phyloP scores from a whole-genome alignment of 1,140 invertebrate species.

The Calephelis virginiensis region DNA sequence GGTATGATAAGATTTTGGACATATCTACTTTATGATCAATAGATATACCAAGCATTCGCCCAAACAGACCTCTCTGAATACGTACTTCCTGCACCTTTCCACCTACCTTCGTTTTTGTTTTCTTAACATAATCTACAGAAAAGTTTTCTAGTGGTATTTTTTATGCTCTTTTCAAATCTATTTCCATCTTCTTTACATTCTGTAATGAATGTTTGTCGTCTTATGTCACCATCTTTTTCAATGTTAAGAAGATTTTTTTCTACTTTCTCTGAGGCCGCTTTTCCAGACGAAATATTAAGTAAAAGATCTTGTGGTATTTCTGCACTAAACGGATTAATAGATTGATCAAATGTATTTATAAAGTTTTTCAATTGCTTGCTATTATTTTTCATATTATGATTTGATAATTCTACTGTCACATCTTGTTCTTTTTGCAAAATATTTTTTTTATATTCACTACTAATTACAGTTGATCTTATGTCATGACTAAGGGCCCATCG shows the following conservation, averaged over 20 bases:
- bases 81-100: not conserved
- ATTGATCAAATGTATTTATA: not conserved
- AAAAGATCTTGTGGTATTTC: slow-evolving; percentile 8
- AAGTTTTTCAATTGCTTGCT: not conserved
- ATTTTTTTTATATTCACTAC: slow-evolving; percentile 1
- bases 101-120: not conserved
- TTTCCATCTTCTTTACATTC: not conserved
- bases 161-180: slow-evolving; percentile 19
- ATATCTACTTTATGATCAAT: slow-evolving; percentile 24
- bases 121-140: slow-evolving; percentile 1
- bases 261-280: slow-evolving; percentile 13
- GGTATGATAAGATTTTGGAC: slow-evolving; percentile 21
- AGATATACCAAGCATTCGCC: slow-evolving; percentile 2
- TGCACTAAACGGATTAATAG: slow-evolving; percentile 4
- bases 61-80: not conserved
- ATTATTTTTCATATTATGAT: not conserved
- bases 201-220: slow-evolving; percentile 3
- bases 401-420: not conserved
- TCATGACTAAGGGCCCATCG: slow-evolving; percentile 23
- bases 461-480: slow-evolving; percentile 18
- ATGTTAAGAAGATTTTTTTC: slow-evolving; percentile 19
- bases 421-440: slow-evolving; percentile 14
- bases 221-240: slow-evolving; percentile 10
- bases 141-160: slow-evolving; percentile 20
- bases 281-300: slow-evolving; percentile 17